These are phyloP conservation scores for Clarias fuscus DNA, from an alignment of 2,797 vertebrate species.

Conservation along the genomic window DNA sequence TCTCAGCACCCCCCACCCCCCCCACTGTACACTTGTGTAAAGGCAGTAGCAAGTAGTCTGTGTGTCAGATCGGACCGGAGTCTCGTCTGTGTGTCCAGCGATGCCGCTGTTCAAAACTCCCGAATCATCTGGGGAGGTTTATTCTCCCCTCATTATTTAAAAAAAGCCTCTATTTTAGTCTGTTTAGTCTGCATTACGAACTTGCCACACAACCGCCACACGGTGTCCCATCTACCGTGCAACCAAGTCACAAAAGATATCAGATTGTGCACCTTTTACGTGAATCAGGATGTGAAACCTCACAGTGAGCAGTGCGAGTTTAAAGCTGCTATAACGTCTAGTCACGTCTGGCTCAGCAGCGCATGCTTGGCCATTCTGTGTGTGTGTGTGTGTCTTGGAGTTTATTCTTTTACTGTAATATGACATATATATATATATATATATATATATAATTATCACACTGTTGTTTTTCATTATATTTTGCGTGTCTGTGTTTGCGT, in stretches of 20 bases:
- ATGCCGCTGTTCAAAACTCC: too few relatives aligned
- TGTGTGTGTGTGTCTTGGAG: neutral
- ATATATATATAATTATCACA: neutral
- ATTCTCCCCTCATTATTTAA: neutral
- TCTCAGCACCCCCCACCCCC: neutral
- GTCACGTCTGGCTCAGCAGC: neutral
- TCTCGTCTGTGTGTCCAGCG: too few relatives aligned
- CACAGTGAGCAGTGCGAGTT: neutral
- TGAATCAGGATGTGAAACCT: too few relatives aligned
- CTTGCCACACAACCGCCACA: too few relatives aligned
- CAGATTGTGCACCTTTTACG: too few relatives aligned
- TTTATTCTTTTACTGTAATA: neutral
- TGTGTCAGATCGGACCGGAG: neutral
- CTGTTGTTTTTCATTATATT: neutral
- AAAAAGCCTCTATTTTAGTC: neutral
- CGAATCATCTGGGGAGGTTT: neutral
- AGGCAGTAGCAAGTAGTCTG: neutral
- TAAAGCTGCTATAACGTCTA: neutral
- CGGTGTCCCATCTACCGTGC: too few relatives aligned
- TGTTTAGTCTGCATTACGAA: neutral
- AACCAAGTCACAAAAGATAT: too few relatives aligned
- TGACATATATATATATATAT: neutral
- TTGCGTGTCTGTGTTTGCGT: neutral
- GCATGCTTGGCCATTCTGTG: neutral
- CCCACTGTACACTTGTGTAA: neutral